Percentiles rank a stretch among this genome's conserved stretches.
Evolutionary conservation across 1,140 invertebrate genomes (phyloP).

Genomic region (Lamellibrachia luymesi): DNA sequence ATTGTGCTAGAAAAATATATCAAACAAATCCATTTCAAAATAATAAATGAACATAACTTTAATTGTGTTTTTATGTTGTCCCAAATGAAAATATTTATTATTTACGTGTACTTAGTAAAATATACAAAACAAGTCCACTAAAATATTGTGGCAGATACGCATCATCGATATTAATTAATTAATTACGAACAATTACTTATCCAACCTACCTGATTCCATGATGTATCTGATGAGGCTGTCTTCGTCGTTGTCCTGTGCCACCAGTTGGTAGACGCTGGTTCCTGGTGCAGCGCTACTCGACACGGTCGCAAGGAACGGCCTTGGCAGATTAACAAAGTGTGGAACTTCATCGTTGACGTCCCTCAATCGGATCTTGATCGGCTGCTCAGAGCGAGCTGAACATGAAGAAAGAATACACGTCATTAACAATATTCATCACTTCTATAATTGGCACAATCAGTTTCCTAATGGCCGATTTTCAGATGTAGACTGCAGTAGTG

Average conservation of each 20-base stretch:
- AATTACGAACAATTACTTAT: no score
- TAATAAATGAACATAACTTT: no score
- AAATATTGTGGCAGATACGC: no score
- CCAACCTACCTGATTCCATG: slow-evolving; percentile 26
- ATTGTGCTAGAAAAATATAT: no score
- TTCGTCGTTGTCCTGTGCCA: slow-evolving; percentile 28
- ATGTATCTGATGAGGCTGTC: slow-evolving; percentile 24
- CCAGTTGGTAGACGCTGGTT: slow-evolving; percentile 27
- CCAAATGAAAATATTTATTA: no score
- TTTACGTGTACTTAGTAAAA: no score
- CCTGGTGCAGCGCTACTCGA: slow-evolving; percentile 24
- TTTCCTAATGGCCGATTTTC: background rate
- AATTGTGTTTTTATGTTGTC: no score
- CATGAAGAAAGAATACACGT: background rate
- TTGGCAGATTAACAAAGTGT: slow-evolving; percentile 24
- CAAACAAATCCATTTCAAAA: no score
- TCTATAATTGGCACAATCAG: background rate
- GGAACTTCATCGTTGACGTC: slow-evolving; percentile 31
- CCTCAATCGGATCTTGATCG: slow-evolving; percentile 22
- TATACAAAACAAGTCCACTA: no score
- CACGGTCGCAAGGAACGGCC: slow-evolving; percentile 29
- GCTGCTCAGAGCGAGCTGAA: slow-evolving; percentile 24
- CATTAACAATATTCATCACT: background rate
- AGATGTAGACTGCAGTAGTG: background rate
- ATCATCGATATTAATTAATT: no score